These are phyloP conservation scores for Andrena praecox DNA, from an alignment of 2,888 invertebrate species.

Conservation along the genomic window DNA sequence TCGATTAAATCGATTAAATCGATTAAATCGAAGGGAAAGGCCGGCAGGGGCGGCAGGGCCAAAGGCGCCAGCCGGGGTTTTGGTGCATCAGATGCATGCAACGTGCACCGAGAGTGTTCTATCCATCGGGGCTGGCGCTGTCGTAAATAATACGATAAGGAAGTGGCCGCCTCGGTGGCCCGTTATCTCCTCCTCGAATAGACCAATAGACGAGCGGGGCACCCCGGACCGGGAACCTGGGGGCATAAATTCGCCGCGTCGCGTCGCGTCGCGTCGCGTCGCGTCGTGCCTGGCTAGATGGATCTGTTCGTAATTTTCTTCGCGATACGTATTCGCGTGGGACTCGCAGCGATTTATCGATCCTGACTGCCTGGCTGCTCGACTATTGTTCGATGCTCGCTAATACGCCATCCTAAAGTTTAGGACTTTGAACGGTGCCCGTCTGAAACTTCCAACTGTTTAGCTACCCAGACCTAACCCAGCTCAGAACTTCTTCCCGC, in stretches of 20 bases:
- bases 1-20: constrained; percentile 69
- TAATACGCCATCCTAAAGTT: background rate
- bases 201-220: background rate
- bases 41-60: background rate
- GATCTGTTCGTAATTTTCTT: constrained; percentile 55
- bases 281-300: constrained; percentile 29
- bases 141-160: constrained; percentile 78
- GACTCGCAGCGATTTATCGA: constrained; percentile 34
- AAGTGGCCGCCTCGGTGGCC: constrained; percentile 64
- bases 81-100: constrained; percentile 38
- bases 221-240: background rate
- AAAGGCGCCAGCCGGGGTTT: constrained; percentile 43
- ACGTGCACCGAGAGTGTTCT: constrained; percentile 2
- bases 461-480: too few relatives aligned
- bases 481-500: background rate
- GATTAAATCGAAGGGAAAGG: constrained; percentile 47
- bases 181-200: constrained; percentile 40
- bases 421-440: background rate
- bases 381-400: constrained; percentile 27
- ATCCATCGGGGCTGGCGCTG: constrained; percentile 41
- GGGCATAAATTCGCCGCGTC: constrained; percentile 49
- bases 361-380: background rate
- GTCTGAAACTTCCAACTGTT: background rate
- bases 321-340: constrained; percentile 34
- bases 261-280: constrained; percentile 20